Evolutionary conservation across 2,113 vertebrate genomes (phyloP), one percentile per base, ranked within the genome.

Genomic region (Brachyhypopomus gauderio): DNA sequence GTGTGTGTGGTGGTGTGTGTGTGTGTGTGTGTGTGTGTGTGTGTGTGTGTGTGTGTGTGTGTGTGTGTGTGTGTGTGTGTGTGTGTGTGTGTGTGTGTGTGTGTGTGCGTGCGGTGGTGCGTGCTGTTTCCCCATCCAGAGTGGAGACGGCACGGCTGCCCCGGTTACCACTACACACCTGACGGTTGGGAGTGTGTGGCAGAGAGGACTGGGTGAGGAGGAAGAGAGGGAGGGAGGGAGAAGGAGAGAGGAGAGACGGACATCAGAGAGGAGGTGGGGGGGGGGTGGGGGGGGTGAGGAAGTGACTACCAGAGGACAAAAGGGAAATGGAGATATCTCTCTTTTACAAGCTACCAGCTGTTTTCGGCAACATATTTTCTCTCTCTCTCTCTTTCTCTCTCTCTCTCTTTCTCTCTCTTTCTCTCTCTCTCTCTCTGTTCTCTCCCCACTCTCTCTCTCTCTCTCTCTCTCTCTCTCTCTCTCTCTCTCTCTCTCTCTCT

Each of bases 121-220:
- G n/a, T n/a, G n/a, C n/a, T 58, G 27, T 71, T 80, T 80, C 64
- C 41, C 59, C 41, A 22, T 64, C 63, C 64, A 55, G 56, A 80
- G 25, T 55, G 78, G 62, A 80, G 73, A 80, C 78, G 63, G 41
- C 59, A 16, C 17, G n/a, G 59, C 34, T 59, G 62, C 6, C 25
- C 41, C 70, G 23, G 78, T 72, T 72, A 16, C 64, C 25, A 38
- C 38, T 20, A 67, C 41, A 41, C 27, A 6, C 17, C 5, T 38
- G 30, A 36, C 34, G 30, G 58, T 36, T 38, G 41, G 48, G 38
- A 45, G 62, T 6, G 48, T 73, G 41, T 38, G 58, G 69, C 36
- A 62, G 56, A 34, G 70, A 23, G 56, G 70, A 73, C 62, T 73
- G 59, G 73, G 30, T 3, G 30, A 3, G 30, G 30, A 30, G 25